Conservation (phyloP, 2,888 invertebrate genomes). For the Venusia cambrica region DNA sequence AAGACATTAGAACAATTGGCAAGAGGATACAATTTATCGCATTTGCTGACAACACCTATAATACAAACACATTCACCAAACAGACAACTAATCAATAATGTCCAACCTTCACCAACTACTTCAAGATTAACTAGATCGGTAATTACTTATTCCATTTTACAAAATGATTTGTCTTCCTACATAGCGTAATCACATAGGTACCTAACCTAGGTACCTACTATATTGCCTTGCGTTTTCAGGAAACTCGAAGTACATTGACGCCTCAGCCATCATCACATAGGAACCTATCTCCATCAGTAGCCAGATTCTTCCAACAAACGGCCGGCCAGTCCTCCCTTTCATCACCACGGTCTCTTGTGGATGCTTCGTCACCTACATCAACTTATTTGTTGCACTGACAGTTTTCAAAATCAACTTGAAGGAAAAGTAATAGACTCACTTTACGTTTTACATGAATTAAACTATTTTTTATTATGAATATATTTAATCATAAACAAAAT, state of each 20-base stretch:
- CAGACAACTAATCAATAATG: slow-evolving; percentile 20
- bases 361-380: slow-evolving; percentile 35
- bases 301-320: slow-evolving; percentile 66
- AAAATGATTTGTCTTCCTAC: too few relatives aligned
- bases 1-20: slow-evolving; percentile 68
- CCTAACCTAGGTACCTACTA: too few relatives aligned
- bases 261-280: slow-evolving; percentile 39
- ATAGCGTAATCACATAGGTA: too few relatives aligned
- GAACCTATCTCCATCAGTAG: slow-evolving; percentile 69
- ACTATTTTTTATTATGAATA: too few relatives aligned
- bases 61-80: slow-evolving; percentile 17
- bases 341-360: slow-evolving; percentile 42
- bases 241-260: slow-evolving; percentile 31
- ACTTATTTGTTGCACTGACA: slow-evolving; percentile 28
- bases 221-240: too few relatives aligned
- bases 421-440: too few relatives aligned
- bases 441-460: too few relatives aligned
- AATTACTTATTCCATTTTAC: slow-evolving; percentile 20
- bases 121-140: slow-evolving; percentile 42
- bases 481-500: too few relatives aligned
- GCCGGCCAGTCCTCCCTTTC: slow-evolving; percentile 52
- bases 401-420: too few relatives aligned
- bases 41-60: slow-evolving; percentile 41
- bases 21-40: slow-evolving; percentile 61
- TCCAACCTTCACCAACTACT: slow-evolving; percentile 37